Base-by-base conservation (phyloP, 2,113 vertebrate genomes). In the Leiothrix lutea region DNA sequence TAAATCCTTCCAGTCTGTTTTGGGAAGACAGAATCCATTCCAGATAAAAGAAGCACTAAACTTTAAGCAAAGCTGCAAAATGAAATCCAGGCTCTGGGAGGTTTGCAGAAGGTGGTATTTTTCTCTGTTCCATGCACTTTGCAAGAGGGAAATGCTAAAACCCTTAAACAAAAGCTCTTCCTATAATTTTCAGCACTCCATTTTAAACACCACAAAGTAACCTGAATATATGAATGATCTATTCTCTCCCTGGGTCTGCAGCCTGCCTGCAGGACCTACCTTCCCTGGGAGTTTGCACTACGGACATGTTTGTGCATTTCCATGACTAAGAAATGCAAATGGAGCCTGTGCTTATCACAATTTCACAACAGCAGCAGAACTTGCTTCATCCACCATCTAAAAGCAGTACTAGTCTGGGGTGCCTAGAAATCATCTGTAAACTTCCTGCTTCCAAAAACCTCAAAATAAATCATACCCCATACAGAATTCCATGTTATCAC, bases 1-100 rank as follows among this genome's bases (percentile, higher is more conserved):
- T 78, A 92, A 94, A 86, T 84, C 82, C 71, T 94, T 96, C 93
- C 90, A 88, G 72, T 88, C 80, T 45, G 71, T 67, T 86, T 84
- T 89, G 65, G 40, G 92, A 95, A 77, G 72, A 67, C 25, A 57
- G 64, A 79, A 92, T 74, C 82, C 1, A 5, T 71, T 90, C 50
- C 64, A 88, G 56, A 80, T 48, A 80, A 86, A 90, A 93, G 75
- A 96, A 48, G 23, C 28, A 93, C 20, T 42, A 74, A 88, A 92
- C 24, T 90, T 91, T 15, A 82, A 72, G 65, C 33, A 67, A 80
- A 93, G 67, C 44, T 88, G 64, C 47, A 78, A 53, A 86, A 86
- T 14, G 44, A 95, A 93, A 78, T 51, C n/a, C 44, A 75, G 86
- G 58, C n/a, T 85, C 35, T 87, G 26, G 12, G 45, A 89, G 12